Evolutionary conservation across 2,888 invertebrate species (phyloP), one percentile per base, ranked within the genome.

Genomic region (Hydropsyche betteni): DNA sequence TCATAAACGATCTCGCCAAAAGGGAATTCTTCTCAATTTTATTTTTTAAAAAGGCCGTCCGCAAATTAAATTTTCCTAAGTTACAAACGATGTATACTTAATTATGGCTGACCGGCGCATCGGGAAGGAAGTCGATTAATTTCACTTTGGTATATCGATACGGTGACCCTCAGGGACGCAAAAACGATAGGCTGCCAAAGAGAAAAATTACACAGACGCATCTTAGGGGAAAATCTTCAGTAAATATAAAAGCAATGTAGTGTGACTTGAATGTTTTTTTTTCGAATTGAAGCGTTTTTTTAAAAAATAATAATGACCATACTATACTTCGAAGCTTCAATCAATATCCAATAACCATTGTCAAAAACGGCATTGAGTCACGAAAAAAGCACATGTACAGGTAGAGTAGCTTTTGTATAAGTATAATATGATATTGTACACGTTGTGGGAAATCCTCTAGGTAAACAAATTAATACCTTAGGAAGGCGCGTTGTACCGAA

Each of bases 401-500:
- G 24, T 24, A 24, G 24, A 24, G 24, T 2, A 33, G 16, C 58
- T 58, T 7, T 58, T 4, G 12, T 16, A 24, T 6, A 58, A 33
- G 12, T 58, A 24, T 24, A 33, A 24, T 58, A 58, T 58, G 58
- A 16, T 50, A 68, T 10, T 16, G 36, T 64, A 64, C 64, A 36
- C 36, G 64, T 36, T n/a, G 72, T 72, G 36, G 14, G 58, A 61
- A 72, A 72, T 72, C 72, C 72, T 72, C 58, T 38, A 61, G 61
- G 72, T 72, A 72, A 72, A 72, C 72, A 72, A 72, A 72, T 72
- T 72, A 72, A 72, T 72, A 72, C 72, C 52, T 58, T 38, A 72
- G 58, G 36, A 70, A 64, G 61, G 53, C 69, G 68, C 74, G 69
- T 71, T 76, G 64, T 76, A 75, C 74, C 69, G 74, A 74, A 76